phyloP scores from a whole-genome alignment of 2,113 vertebrate species.

The Tretioscincus oriximinensis region DNA sequence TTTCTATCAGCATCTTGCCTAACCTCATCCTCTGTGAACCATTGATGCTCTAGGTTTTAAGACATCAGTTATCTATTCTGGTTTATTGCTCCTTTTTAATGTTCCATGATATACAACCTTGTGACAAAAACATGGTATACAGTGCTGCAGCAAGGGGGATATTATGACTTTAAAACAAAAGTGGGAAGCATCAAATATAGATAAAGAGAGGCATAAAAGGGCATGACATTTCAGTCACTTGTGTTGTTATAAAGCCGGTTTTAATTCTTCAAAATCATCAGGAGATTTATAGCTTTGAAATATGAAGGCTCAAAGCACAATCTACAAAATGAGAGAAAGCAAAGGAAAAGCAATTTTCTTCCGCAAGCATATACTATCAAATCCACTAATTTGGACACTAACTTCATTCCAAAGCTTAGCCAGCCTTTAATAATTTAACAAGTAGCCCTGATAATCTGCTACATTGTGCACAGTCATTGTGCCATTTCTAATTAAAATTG shows the following conservation, averaged over 20 bases:
- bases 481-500: slow-evolving; percentile 65
- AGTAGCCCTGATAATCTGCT: slow-evolving; percentile 58
- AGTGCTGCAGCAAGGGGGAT: neutral
- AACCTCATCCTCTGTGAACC: no score
- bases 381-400: slow-evolving; percentile 58
- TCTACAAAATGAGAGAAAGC: slow-evolving; percentile 30
- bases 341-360: slow-evolving; percentile 54
- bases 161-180: slow-evolving; percentile 39
- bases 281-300: slow-evolving; percentile 22
- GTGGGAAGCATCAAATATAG: slow-evolving; percentile 39
- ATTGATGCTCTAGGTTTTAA: neutral
- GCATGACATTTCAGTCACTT: slow-evolving; percentile 28
- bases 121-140: slow-evolving; percentile 7
- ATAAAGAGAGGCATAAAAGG: slow-evolving; percentile 31
- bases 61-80: neutral
- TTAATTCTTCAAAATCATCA: slow-evolving; percentile 45
- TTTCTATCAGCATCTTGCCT: no score
- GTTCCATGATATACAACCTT: slow-evolving; percentile 18
- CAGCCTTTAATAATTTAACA: slow-evolving; percentile 64
- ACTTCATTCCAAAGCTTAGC: slow-evolving; percentile 54
- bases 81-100: slow-evolving; percentile 18
- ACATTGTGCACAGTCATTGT: slow-evolving; percentile 49
- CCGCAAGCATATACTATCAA: slow-evolving; percentile 46
- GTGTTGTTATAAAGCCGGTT: slow-evolving; percentile 24
- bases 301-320: slow-evolving; percentile 23